Evolutionary conservation across 2,888 invertebrate species (phyloP), one percentile per base, ranked within the genome.

Genomic region (Onchidella celtica): DNA sequence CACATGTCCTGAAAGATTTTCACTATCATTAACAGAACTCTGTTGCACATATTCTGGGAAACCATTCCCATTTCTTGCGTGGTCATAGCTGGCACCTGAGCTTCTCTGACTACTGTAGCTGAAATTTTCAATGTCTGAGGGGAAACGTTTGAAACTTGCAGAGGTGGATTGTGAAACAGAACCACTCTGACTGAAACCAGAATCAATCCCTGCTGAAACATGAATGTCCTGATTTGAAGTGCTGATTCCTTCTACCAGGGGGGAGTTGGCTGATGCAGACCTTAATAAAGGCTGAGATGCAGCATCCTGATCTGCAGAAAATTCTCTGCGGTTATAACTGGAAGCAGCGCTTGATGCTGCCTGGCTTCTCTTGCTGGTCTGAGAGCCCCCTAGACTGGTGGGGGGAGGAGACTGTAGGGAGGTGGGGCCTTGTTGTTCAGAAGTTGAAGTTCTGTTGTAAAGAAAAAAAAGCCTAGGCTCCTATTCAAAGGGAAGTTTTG

Each of bases 381-480:
- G 77, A n/a, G 77, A 77, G 21, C 65, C 77, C 3, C 55, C 77
- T 3, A 77, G 14, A 34, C 77, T 77, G 27, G 66, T 77, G 27
- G 55, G 32, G 21, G 40, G 77, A 1, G 77, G 77, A 24, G 77
- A 77, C 57, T 68, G 77, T 27, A 73, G 21, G 3, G 59, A 59
- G 36, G 73, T 17, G 14, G 38, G 1, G 47, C 47, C 47, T 47
- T 47, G 63, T 32, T 75, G 75, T 21, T 40, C 75, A 29, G 17
- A 27, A 0, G 38, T n/a, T 34, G 77, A 57, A 57, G 55, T 66
- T 47, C 47, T 47, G 47, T 47, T 11, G 47, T 47, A 47, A 47
- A 47, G 17, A 17, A 47, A 47, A 47, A 47, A 47, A 47, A 47
- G 17, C 47, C n/a, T n/a, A n/a, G n/a, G n/a, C n/a, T n/a, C n/a